Conservation (phyloP, 2,888 invertebrate species). For the Doris montereyensis region DNA sequence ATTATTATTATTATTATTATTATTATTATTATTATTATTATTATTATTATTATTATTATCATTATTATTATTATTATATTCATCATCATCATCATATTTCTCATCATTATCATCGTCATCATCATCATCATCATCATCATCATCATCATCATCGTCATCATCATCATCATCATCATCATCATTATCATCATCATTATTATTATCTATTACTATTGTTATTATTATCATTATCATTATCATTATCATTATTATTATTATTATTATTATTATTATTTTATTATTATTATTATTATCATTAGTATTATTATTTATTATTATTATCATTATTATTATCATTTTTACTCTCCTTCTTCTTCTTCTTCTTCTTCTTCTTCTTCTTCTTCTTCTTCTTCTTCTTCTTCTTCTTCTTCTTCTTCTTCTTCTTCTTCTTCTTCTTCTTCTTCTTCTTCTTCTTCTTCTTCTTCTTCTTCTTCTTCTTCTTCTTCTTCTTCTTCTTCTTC, state of each 20-base stretch:
- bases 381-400: too few relatives aligned
- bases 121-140: not conserved
- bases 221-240: not conserved
- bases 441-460: too few relatives aligned
- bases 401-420: too few relatives aligned
- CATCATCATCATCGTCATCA: not conserved
- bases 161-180: not conserved
- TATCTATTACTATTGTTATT: not conserved
- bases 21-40: not conserved
- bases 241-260: not conserved
- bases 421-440: too few relatives aligned
- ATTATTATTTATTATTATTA: not conserved
- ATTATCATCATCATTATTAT: not conserved
- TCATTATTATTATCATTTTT: not conserved
- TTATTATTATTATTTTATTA: not conserved
- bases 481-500: too few relatives aligned
- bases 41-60: not conserved
- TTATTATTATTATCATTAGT: not conserved
- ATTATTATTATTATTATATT: not conserved
- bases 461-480: too few relatives aligned
- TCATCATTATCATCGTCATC: not conserved
- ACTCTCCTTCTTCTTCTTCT: too few relatives aligned
- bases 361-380: too few relatives aligned
- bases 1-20: not conserved
- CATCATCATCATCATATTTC: not conserved